Conservation (phyloP, 2,888 invertebrate genomes). For the Dasypogon diadema region DNA sequence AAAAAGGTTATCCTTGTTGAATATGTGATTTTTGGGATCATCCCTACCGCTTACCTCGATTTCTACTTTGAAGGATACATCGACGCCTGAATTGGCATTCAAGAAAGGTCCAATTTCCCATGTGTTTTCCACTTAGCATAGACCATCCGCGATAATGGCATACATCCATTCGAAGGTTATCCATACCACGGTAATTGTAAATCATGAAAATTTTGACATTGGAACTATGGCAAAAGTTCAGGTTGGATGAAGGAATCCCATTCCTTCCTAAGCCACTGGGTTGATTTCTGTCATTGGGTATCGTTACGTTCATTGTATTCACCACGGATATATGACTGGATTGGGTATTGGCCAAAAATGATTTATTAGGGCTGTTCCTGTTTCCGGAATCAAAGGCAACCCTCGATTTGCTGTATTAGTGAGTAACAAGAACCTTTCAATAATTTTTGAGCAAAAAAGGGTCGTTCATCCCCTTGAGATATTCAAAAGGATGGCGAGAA, state of each 20-base stretch:
- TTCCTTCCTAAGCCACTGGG: neutral
- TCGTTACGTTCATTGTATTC: neutral
- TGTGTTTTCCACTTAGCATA: conserved; percentile 43
- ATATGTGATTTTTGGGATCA: conserved; percentile 49
- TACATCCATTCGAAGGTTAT: conserved; percentile 22
- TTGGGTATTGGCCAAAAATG: conserved; percentile 49
- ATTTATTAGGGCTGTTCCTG: conserved; percentile 38
- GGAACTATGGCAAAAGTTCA: conserved; percentile 15
- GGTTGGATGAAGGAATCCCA: conserved; percentile 1
- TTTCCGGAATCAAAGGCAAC: conserved; percentile 21
- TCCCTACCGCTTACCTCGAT: conserved; percentile 44
- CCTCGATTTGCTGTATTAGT: conserved; percentile 7
- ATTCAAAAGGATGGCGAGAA: neutral
- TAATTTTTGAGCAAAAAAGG: neutral
- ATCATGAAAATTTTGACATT: conserved; percentile 47
- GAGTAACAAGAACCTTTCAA: conserved; percentile 26
- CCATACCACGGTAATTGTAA: conserved; percentile 30
- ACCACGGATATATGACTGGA: conserved; percentile 41
- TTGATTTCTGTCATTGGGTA: conserved; percentile 6
- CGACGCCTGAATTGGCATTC: neutral
- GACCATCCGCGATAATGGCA: conserved; percentile 42
- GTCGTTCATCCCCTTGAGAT: neutral
- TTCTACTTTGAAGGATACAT: conserved; percentile 36
- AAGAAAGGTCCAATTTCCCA: conserved; percentile 31
- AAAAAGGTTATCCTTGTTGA: conserved; percentile 48